Base-by-base conservation (phyloP, 2,888 invertebrate genomes). In the Trissolcus japonicus region DNA sequence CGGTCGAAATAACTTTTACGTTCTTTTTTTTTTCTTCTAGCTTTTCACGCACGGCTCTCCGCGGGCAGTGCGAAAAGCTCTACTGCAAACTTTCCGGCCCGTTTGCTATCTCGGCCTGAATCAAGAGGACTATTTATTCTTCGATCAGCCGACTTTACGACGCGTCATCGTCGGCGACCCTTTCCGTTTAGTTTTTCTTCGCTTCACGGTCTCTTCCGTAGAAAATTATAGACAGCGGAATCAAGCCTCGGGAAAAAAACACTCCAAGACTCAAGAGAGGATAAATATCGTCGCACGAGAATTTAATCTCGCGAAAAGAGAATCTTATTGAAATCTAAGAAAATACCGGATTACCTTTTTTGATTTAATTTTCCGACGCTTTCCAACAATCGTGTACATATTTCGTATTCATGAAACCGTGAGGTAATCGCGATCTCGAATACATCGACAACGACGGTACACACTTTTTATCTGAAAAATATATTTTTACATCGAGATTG, bases 121-220 rank as follows among this genome's bases (percentile, higher is more conserved):
- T 74, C 72, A 75, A 75, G 76, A 66, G 61, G 74, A 67, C 75
- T 80, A 80, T 80, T 79, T 78, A 80, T 79, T 77, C 62, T 46
- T 67, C 66, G 76, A 78, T 76, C 68, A 76, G 59, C 61, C 61
- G 51, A 68, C 62, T 77, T 79, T 75, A 75, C 60, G 76, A 59
- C 71, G 68, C 67, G 75, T 79, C 75, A 79, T 80, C 76, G 63
- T 68, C 41, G 63, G 43, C 63, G 71, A 74, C 68, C 71, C 66
- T 67, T 66, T 14, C 50, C 14, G 59, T 51, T 65, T 56, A 66
- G 69, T 68, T 74, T 74, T 74, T 71, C 63, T 55, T 60, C 50
- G 14, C 16, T 14, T 65, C 25, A 46, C 53, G 17, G 35, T 29
- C 56, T 54, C 40, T 16, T 9, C 35, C 16, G 48, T 11, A 51